Evolutionary conservation across 92 coral and sea anemone genomes (phyloP).

Genomic region (Porites evermanni): DNA sequence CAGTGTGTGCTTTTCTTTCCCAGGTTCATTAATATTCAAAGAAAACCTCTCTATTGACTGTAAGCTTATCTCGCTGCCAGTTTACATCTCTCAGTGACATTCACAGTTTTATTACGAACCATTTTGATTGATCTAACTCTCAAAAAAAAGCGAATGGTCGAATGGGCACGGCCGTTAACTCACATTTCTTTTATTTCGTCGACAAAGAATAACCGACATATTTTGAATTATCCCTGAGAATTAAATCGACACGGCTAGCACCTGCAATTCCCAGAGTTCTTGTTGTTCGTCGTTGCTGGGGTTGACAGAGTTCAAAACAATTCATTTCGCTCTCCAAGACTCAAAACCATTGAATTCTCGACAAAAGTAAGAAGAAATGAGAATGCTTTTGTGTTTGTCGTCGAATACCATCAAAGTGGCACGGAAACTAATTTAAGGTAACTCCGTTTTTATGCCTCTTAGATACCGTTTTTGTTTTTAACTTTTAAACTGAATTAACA

Average conservation of each 20-base stretch:
- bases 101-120: not conserved
- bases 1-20: constrained; percentile 1
- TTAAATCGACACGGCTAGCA: constrained; percentile 21
- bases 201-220: constrained; percentile 7
- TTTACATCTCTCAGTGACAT: not conserved
- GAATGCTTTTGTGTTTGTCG: not conserved
- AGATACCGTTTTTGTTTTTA: constrained; percentile 12
- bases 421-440: constrained; percentile 11
- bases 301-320: constrained; percentile 13
- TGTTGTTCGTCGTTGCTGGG: constrained; percentile 13
- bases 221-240: not conserved
- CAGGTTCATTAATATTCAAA: constrained; percentile 13
- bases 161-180: not conserved
- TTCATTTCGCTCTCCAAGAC: not conserved
- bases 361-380: not conserved
- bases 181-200: not conserved
- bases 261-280: constrained; percentile 49
- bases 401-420: not conserved
- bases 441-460: not conserved
- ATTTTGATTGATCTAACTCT: not conserved
- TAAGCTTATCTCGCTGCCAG: not conserved
- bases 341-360: not conserved
- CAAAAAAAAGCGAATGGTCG: not conserved
- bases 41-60: not conserved
- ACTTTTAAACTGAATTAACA: constrained; percentile 21